phyloP scores from a whole-genome alignment of 2,113 vertebrate genomes.

The Dromaius novaehollandiae region DNA sequence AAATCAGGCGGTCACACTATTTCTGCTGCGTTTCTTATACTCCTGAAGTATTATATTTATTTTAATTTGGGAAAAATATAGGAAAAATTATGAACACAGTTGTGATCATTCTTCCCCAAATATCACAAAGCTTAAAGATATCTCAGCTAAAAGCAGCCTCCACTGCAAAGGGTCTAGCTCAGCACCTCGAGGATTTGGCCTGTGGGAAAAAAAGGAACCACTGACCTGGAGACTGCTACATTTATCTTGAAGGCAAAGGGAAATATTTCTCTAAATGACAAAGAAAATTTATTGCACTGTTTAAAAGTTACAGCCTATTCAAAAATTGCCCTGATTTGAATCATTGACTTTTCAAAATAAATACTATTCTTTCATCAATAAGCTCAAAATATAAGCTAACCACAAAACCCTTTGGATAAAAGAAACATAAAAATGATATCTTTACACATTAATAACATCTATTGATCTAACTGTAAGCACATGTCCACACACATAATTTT shows the following conservation, averaged over 20 bases:
- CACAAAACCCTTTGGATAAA: conserved; percentile 48
- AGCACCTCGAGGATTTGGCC: conserved; percentile 34
- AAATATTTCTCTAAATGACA: conserved; percentile 42
- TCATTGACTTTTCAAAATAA: conserved; percentile 66
- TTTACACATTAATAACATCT: conserved; percentile 62
- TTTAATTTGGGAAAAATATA: background rate
- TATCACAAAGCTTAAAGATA: background rate
- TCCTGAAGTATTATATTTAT: background rate
- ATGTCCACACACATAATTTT: conserved; percentile 43
- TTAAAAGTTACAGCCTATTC: conserved; percentile 45
- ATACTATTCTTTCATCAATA: conserved; percentile 66
- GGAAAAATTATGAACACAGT: background rate
- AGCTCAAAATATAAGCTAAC: conserved; percentile 57
- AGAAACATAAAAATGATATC: conserved; percentile 57
- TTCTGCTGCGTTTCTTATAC: background rate
- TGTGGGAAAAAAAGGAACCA: background rate
- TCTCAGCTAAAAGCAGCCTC: background rate
- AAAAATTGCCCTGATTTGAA: conserved; percentile 61
- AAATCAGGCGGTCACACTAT: background rate
- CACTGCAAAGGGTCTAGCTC: background rate
- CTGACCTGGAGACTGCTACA: conserved; percentile 27
- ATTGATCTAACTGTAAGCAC: conserved; percentile 59
- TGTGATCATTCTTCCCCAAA: background rate
- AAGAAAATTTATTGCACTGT: conserved; percentile 38
- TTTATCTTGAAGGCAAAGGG: background rate